Base-by-base conservation (phyloP, 2,888 invertebrate species). In the Phalera bucephala region DNA sequence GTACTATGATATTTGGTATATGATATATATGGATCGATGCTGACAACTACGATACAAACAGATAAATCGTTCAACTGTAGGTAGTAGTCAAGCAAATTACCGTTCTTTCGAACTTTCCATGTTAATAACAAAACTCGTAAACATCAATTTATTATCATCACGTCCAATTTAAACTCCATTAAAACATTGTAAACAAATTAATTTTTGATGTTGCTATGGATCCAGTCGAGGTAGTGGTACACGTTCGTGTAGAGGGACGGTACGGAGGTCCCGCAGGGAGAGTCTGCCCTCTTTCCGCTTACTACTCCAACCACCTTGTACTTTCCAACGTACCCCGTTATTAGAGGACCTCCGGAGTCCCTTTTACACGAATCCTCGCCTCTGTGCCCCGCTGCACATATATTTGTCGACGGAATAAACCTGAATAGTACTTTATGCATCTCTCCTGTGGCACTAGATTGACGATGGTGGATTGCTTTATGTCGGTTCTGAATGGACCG, bases 291-390 rank as follows among this genome's bases (percentile, higher is more conserved):
- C 47, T 88, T 88, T 0, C 89, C 89, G 55, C 88, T 89, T 2
- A 89, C 89, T 4, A 88, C 64, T 2, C 89, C 89, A 1, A 80
- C 74, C 2, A 84, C 67, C 52, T 72, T 81, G 55, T 84, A 85
- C 41, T 67, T 80, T 11, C 76, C 80, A 35, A 72, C 67, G 37
- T 80, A 80, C 11, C 80, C 21, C 54, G 77, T 76, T 87, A 89
- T 89, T 12, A 88, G 55, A 1, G 88, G 88, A 3, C 87, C 87
- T 11, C 88, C 88, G 1, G 88, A 89, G 51, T 88, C 88, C 1
- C 88, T 88, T 59, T 84, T 85, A 47, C 89, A 88, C 3, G 88
- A 84, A 39, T 88, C 89, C 45, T 86, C 72, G 0, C 87, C 86
- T 0, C 65, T 76, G 19, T 77, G 72, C 0, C 85, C 87, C 4